Percentiles rank a stretch among this genome's conserved stretches.
phyloP scores from a whole-genome alignment of 1,140 invertebrate species.

The Eciton burchellii region DNA sequence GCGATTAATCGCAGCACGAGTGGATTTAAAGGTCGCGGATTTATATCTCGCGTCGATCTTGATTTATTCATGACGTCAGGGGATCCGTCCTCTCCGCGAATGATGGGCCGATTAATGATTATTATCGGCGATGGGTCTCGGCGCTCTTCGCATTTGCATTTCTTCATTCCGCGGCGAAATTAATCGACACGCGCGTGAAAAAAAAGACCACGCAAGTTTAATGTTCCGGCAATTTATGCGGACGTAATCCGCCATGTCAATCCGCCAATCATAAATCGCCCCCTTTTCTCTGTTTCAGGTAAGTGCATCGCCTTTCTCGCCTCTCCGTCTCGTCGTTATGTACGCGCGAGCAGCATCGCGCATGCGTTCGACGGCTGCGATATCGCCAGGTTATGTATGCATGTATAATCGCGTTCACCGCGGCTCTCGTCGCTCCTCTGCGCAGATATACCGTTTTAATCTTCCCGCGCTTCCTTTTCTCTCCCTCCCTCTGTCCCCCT shows the following conservation, averaged over 20 bases:
- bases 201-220: not conserved
- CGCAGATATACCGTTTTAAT: slow-evolving; percentile 52
- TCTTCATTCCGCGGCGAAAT: not conserved
- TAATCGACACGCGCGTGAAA: too few relatives aligned
- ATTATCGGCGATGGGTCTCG: not conserved
- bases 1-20: slow-evolving; percentile 17
- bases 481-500: not conserved
- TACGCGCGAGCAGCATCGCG: slow-evolving; percentile 56
- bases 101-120: not conserved
- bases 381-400: slow-evolving; percentile 74
- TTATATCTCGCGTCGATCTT: not conserved
- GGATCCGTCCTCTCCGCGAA: not conserved
- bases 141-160: not conserved
- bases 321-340: slow-evolving; percentile 57
- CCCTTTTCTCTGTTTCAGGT: slow-evolving; percentile 75
- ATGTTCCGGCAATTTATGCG: too few relatives aligned
- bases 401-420: slow-evolving; percentile 56
- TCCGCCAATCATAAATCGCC: slow-evolving; percentile 14
- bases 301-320: slow-evolving; percentile 70
- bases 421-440: slow-evolving; percentile 18
- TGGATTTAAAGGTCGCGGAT: not conserved
- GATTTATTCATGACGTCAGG: slow-evolving; percentile 9
- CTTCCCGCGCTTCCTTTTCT: slow-evolving; percentile 1
- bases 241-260: slow-evolving; percentile 4
- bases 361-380: slow-evolving; percentile 67